These are phyloP conservation scores for Panagrolaimus sp. DNA, from an alignment of 1,140 invertebrate species.

Conservation along the genomic window DNA sequence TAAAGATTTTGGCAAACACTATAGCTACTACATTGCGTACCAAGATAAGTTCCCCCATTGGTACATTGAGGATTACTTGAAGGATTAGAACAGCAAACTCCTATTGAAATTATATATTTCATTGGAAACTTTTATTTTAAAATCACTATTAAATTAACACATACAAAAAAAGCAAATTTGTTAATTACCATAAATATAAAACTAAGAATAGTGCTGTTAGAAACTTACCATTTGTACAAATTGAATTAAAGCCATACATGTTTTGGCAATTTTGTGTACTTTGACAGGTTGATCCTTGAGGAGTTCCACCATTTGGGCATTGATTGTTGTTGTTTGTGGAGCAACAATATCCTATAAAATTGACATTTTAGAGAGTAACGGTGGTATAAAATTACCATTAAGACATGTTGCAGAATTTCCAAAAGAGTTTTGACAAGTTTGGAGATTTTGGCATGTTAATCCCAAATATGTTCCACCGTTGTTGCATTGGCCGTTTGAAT, in stretches of 20 bases:
- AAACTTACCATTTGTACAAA: not conserved
- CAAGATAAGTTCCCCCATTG: not conserved
- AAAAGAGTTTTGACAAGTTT: not conserved
- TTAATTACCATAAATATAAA: not conserved
- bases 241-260: not conserved
- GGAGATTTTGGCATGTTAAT: not conserved
- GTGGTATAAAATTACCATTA: not conserved
- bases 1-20: no score
- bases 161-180: not conserved
- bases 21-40: not conserved
- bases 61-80: not conserved
- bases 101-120: not conserved
- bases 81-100: not conserved
- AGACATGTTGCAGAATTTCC: conserved; percentile 1
- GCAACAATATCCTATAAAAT: no score
- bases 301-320: not conserved
- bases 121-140: not conserved
- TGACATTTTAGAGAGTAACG: no score
- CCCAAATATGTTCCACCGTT: conserved; percentile 1
- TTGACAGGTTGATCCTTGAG: not conserved
- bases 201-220: no score
- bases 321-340: no score
- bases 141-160: not conserved
- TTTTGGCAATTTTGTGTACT: not conserved
- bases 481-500: no score